Percentiles rank a stretch among this genome's conserved stretches.
phyloP scores from a whole-genome alignment of 2,797 vertebrate genomes.

The Clarias platycephalus region DNA sequence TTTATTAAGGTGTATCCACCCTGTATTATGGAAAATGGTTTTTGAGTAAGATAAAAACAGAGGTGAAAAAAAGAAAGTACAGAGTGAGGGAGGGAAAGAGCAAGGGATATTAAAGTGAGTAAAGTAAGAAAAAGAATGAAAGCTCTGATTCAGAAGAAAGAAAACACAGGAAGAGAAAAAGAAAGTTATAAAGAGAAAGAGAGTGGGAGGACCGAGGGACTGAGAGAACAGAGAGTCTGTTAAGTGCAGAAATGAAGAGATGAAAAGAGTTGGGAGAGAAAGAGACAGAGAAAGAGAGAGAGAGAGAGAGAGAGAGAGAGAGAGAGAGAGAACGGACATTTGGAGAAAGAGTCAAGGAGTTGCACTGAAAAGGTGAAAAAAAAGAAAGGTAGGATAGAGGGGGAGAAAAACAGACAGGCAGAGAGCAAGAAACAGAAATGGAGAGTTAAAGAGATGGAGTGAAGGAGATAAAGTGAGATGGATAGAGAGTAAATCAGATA shows the following conservation, averaged over 20 bases:
- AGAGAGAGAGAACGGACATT: not conserved
- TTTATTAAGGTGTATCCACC: no score
- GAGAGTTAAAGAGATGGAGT: conserved; percentile 56
- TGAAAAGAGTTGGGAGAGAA: not conserved
- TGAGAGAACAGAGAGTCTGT: not conserved
- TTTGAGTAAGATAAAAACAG: not conserved
- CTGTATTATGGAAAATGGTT: no score
- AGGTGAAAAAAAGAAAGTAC: not conserved
- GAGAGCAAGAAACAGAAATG: conserved; percentile 40
- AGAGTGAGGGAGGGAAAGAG: not conserved
- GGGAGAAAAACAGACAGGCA: not conserved
- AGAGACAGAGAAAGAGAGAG: conserved; percentile 45
- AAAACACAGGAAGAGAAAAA: conserved; percentile 6
- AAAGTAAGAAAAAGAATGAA: conserved; percentile 55
- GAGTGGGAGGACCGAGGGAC: conserved; percentile 1
- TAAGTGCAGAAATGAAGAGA: not conserved
- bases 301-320: conserved; percentile 45
- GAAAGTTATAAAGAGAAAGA: not conserved
- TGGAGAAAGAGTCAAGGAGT: not conserved
- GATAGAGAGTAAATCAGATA: conserved; percentile 20
- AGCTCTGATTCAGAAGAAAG: conserved; percentile 37
- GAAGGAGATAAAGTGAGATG: conserved; percentile 14
- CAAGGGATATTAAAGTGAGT: conserved; percentile 42
- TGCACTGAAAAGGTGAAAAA: not conserved
- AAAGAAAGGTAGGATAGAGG: not conserved